Evolutionary conservation across 2,113 vertebrate species (phyloP).

Genomic region (Eurypyga helias): DNA sequence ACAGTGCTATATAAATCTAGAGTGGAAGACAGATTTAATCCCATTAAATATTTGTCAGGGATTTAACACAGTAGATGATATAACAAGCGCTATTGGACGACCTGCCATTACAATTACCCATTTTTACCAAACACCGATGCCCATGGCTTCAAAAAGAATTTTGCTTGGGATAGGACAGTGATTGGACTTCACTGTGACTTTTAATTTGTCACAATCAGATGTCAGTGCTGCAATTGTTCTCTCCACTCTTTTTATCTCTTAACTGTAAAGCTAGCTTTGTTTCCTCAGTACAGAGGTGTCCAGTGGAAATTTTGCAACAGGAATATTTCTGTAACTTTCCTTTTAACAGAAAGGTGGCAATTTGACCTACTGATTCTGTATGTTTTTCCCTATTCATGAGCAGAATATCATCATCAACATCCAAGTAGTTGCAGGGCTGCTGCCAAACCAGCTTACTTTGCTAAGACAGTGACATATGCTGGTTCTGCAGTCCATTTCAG

Average conservation of each 20-base stretch:
- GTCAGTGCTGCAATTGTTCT: neutral
- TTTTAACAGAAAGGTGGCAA: neutral
- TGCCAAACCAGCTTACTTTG: neutral
- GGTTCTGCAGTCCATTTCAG: neutral
- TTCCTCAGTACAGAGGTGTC: neutral
- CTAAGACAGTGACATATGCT: accelerated
- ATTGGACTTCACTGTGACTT: neutral
- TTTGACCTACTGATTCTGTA: neutral
- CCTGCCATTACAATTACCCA: neutral
- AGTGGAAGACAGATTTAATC: constrained; percentile 44
- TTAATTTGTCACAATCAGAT: neutral
- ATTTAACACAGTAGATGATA: constrained; percentile 25
- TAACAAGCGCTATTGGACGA: neutral
- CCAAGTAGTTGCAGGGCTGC: neutral
- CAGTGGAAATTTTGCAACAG: neutral
- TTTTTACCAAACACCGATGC: neutral
- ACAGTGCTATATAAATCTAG: constrained; percentile 8
- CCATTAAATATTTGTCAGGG: constrained; percentile 49
- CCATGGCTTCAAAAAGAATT: neutral
- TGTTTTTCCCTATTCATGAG: neutral
- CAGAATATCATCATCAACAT: neutral
- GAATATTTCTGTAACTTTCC: neutral
- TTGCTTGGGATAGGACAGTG: neutral
- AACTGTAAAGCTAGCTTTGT: neutral
- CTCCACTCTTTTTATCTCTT: neutral